phyloP scores from a whole-genome alignment of 2,113 vertebrate species.

The Sterna hirundo region DNA sequence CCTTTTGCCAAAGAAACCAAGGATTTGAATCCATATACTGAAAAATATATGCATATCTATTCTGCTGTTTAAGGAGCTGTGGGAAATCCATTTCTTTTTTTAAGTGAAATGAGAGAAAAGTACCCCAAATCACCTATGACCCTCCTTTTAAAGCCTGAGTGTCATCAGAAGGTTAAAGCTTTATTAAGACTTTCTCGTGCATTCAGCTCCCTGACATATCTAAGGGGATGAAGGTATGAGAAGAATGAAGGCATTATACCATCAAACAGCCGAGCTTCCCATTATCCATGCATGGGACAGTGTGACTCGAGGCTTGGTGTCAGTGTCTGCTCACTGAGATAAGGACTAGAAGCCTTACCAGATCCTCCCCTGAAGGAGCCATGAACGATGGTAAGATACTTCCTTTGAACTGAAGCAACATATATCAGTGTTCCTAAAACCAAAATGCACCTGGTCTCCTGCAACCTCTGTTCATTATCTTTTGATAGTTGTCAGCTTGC shows the following conservation, averaged over 20 bases:
- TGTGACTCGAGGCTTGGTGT: background rate
- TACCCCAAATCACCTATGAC: background rate
- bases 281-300: background rate
- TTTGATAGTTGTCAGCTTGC: background rate
- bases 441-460: background rate
- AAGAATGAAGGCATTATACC: background rate
- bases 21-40: conserved; percentile 13
- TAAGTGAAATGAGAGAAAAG: background rate
- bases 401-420: background rate
- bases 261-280: background rate
- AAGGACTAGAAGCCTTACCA: background rate
- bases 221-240: background rate
- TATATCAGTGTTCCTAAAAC: background rate
- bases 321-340: background rate
- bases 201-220: background rate
- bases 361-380: background rate
- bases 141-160: background rate
- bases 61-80: conserved; percentile 3
- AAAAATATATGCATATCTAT: conserved; percentile 27
- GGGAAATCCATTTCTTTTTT: conserved; percentile 9
- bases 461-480: background rate
- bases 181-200: background rate
- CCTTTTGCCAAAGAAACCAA: conserved; percentile 63
- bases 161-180: conserved; percentile 7
- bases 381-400: background rate